These are phyloP conservation scores for Acanthiza pusilla DNA, from an alignment of 2,797 vertebrate species.

Conservation along the genomic window DNA sequence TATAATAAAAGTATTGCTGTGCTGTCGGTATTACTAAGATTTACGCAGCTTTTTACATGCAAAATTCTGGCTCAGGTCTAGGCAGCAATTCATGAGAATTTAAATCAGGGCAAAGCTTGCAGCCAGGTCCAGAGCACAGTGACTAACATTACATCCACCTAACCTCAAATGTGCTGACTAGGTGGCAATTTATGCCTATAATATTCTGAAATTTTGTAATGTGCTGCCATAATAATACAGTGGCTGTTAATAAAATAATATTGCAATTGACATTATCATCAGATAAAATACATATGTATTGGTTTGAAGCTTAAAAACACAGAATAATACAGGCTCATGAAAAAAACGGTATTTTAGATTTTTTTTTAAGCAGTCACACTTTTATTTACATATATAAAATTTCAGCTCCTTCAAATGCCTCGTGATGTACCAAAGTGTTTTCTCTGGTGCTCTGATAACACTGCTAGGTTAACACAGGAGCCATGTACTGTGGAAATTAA, in stretches of 20 bases:
- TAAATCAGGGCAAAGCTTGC: neutral
- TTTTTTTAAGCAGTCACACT: neutral
- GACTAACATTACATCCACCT: neutral
- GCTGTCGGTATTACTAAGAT: neutral
- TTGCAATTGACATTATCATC: neutral
- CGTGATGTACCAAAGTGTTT: neutral
- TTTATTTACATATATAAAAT: neutral
- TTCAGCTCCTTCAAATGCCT: neutral
- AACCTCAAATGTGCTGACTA: neutral
- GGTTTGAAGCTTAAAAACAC: neutral
- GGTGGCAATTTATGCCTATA: fast-evolving
- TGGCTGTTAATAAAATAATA: neutral
- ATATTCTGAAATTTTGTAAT: neutral
- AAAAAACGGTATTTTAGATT: neutral
- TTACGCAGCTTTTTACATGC: neutral
- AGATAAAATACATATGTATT: neutral
- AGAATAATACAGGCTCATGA: neutral
- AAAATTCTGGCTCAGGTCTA: neutral
- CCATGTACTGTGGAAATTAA: neutral
- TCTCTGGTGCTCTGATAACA: neutral
- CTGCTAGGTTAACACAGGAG: neutral
- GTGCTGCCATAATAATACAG: neutral
- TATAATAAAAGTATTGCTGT: neutral
- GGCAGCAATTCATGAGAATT: neutral
- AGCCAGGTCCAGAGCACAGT: neutral